Evolutionary conservation across 2,888 invertebrate genomes (phyloP).

Genomic region (Osedax frankpressi): DNA sequence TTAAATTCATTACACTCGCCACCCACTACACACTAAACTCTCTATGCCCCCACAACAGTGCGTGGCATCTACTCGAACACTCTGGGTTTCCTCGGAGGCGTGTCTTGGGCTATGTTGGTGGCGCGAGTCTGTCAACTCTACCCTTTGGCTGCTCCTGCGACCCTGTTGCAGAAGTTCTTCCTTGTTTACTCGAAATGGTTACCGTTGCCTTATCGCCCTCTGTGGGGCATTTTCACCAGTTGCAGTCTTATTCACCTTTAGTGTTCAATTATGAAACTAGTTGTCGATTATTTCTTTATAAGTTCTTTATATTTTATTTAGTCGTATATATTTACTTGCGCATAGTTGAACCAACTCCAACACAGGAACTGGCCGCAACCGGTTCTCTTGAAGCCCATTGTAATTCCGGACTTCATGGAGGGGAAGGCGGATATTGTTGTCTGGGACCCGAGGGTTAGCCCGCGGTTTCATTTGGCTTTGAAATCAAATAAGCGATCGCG

Average conservation of each 20-base stretch:
- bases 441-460: constrained; percentile 74
- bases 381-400: constrained; percentile 66
- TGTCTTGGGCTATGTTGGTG: constrained; percentile 98
- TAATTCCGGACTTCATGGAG: constrained; percentile 57
- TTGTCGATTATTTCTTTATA: background rate
- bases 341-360: background rate
- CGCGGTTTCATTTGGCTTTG: too few relatives aligned
- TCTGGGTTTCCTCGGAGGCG: constrained; percentile 90
- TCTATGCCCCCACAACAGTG: too few relatives aligned
- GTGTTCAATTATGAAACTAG: background rate
- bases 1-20: too few relatives aligned
- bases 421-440: constrained; percentile 66
- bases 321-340: background rate
- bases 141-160: constrained; percentile 87
- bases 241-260: too few relatives aligned
- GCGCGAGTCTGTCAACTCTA: constrained; percentile 95
- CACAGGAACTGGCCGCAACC: constrained; percentile 80
- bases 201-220: too few relatives aligned
- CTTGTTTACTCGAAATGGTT: constrained; percentile 88
- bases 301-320: background rate
- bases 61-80: constrained; percentile 96
- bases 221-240: too few relatives aligned
- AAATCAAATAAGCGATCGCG: too few relatives aligned
- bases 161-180: constrained; percentile 93
- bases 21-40: too few relatives aligned